Evolutionary conservation across 2,797 vertebrate species (phyloP), one percentile per base, ranked within the genome.

Genomic region (Kryptolebias ocellatus): DNA sequence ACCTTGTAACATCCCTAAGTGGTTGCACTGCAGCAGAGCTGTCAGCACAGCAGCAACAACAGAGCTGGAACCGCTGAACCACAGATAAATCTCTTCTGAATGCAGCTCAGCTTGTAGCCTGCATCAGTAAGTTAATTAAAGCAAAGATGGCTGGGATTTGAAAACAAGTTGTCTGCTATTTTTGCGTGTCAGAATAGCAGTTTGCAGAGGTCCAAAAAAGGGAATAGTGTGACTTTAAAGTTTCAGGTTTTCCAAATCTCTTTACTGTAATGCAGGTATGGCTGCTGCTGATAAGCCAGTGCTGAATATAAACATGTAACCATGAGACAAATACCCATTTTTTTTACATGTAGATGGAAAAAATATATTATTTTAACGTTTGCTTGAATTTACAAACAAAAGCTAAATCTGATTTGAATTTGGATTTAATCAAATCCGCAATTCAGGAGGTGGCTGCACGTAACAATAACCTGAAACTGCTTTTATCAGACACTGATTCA

Each of bases 61-160:
- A 60, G 63, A 70, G 39, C 45, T 68, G 46, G 27, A 65, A 62
- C 49, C 47, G 53, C 28, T 46, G 31, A 71, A 54, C 44, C 55
- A 49, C 31, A 58, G 56, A 64, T 55, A 60, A 57, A 54, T 66
- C 50, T 53, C 27, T 54, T 63, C n/a, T 60, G 39, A 70, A n/a
- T 39, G 63, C 46, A 62, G 55, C 58, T 72, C 56, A 53, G 72
- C 53, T 66, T 68, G 46, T 0, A 54, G 50, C 47, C 60, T 59
- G n/a, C 28, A n/a, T 18, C 51, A 54, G 56, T 52, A 17, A 47
- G 39, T 62, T 70, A 58, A 79, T 64, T 50, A 54, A n/a, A 53
- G 39, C 20, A 12, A 53, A 37, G 64, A 65, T 64, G 44, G 58
- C 53, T 60, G 17, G 46, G 16, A 52, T 27, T 18, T 37, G 12